A percentile compares a stretch with the other conserved stretches of the same genome.
phyloP scores from a whole-genome alignment of 2,113 vertebrate species.

The Hyla sarda region DNA sequence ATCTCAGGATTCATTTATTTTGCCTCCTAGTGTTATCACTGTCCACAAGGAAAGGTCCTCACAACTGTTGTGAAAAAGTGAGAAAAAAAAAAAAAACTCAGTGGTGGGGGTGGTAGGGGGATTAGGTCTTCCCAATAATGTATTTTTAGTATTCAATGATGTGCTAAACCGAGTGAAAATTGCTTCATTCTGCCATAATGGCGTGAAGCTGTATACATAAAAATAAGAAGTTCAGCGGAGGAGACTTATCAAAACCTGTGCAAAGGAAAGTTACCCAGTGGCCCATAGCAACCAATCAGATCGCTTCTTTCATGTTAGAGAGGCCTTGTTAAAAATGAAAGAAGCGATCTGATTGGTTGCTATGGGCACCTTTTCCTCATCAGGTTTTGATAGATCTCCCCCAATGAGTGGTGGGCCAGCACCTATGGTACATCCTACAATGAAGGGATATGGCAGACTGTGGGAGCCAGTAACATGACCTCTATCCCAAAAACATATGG shows the following conservation, averaged over 20 bases:
- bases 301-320: too few relatives aligned
- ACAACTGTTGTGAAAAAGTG: too few relatives aligned
- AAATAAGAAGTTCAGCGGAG: too few relatives aligned
- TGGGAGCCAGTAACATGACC: background rate
- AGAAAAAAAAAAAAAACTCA: too few relatives aligned
- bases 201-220: too few relatives aligned
- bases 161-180: background rate
- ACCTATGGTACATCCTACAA: background rate
- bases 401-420: background rate
- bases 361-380: too few relatives aligned
- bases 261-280: too few relatives aligned
- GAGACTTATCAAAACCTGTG: too few relatives aligned
- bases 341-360: too few relatives aligned
- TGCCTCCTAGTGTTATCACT: background rate
- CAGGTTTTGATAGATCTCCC: too few relatives aligned
- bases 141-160: background rate
- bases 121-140: background rate
- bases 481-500: background rate
- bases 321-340: too few relatives aligned
- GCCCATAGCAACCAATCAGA: too few relatives aligned
- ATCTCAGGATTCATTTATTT: background rate
- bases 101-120: background rate
- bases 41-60: background rate
- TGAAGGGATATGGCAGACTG: background rate
- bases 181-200: background rate